phyloP scores from a whole-genome alignment of 1,140 invertebrate species.

The Heliconius himera region DNA sequence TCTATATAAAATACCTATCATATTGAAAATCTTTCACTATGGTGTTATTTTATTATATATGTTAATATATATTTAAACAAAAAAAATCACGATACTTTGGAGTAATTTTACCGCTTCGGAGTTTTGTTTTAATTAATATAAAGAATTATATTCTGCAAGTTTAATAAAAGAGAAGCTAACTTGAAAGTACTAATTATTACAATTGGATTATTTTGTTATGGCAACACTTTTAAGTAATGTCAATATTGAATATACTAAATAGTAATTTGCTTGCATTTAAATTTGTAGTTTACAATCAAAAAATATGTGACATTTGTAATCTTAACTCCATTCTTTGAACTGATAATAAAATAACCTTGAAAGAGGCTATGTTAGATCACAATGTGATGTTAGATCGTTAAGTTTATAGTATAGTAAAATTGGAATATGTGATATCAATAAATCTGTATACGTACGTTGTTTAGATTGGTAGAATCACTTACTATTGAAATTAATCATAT shows the following conservation, averaged over 20 bases:
- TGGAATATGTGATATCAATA: background rate
- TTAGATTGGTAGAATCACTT: background rate
- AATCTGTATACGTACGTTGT: background rate
- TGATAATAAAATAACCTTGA: constrained; percentile 34
- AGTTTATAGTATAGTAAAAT: background rate
- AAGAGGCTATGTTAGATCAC: background rate
- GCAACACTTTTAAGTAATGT: background rate
- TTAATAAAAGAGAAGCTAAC: no score
- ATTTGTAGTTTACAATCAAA: background rate
- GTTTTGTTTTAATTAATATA: no score
- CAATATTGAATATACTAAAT: background rate
- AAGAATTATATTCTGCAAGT: no score
- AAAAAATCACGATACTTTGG: no score
- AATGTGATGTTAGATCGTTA: background rate
- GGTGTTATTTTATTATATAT: no score
- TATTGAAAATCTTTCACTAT: no score
- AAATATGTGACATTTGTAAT: background rate
- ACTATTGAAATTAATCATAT: background rate
- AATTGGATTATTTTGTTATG: background rate
- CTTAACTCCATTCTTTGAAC: constrained; percentile 1
- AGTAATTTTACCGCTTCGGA: no score
- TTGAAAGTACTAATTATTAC: no score
- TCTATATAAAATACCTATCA: no score
- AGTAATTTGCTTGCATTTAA: background rate
- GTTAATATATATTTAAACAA: no score